Conservation (phyloP, 2,113 vertebrate species). For the Bos javanicus region DNA sequence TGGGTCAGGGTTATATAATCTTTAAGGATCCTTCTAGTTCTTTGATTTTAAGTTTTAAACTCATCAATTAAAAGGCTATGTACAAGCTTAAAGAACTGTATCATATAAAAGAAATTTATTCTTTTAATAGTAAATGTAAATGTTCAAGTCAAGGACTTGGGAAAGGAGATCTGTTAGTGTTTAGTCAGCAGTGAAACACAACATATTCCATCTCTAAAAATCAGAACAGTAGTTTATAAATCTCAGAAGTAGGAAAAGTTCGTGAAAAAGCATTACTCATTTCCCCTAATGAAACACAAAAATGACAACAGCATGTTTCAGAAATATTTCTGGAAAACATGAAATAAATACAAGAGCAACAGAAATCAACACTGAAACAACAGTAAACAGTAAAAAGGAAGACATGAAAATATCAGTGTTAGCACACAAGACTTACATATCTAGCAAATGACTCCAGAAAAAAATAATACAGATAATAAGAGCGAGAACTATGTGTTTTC, state of each 20-base stretch:
- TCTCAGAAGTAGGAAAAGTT: not conserved
- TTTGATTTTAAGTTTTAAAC: not conserved
- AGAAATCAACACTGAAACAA: not conserved
- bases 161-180: not conserved
- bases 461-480: not conserved
- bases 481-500: not conserved
- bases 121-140: not conserved
- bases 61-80: not conserved
- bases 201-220: not conserved
- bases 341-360: not conserved
- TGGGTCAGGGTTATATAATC: not conserved
- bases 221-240: not conserved
- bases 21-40: not conserved
- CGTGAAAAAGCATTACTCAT: conserved; percentile 26
- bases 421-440: not conserved
- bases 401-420: not conserved
- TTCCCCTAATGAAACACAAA: not conserved
- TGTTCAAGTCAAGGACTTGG: not conserved
- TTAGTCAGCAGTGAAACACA: not conserved
- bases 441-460: not conserved
- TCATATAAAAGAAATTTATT: not conserved
- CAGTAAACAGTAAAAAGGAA: not conserved
- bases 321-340: not conserved
- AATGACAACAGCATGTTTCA: not conserved
- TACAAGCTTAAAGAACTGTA: not conserved